A percentile compares a stretch with the other conserved stretches of the same genome.
These are phyloP conservation scores for Entomyzon cyanotis DNA, from an alignment of 2,113 vertebrate genomes.

Conservation along the genomic window DNA sequence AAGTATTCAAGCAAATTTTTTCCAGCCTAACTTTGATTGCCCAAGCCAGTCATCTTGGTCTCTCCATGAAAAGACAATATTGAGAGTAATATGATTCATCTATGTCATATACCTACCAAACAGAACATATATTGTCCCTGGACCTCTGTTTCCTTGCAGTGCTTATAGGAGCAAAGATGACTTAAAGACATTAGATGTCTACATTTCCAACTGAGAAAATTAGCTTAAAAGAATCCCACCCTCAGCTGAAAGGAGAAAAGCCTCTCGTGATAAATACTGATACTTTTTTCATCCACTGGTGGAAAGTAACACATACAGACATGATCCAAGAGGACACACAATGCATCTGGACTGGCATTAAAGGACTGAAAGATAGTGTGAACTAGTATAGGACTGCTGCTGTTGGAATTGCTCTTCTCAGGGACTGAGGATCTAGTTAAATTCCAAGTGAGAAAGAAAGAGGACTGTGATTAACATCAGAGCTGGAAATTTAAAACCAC, in stretches of 20 bases:
- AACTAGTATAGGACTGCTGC: neutral
- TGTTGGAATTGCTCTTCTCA: neutral
- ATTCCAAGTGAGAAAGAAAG: neutral
- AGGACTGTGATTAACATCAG: neutral
- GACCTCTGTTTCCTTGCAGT: neutral
- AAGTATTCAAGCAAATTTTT: neutral
- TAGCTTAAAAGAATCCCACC: neutral
- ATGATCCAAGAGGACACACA: neutral
- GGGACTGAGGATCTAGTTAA: neutral
- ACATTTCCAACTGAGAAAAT: neutral
- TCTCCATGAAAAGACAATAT: neutral
- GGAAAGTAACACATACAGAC: neutral
- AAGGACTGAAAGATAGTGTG: neutral
- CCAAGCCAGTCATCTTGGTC: neutral
- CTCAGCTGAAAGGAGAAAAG: neutral
- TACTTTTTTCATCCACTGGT: neutral
- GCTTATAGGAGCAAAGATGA: neutral
- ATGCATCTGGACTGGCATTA: neutral
- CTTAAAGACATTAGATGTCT: neutral
- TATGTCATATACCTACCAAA: neutral
- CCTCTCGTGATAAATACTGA: neutral
- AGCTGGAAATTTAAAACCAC: neutral
- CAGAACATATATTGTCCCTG: neutral
- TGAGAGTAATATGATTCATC: neutral
- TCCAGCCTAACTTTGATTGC: neutral